Percentiles rank a stretch among this genome's conserved stretches.
Conservation (phyloP, 1,140 invertebrate species). For the Drosophila kohkoa region DNA sequence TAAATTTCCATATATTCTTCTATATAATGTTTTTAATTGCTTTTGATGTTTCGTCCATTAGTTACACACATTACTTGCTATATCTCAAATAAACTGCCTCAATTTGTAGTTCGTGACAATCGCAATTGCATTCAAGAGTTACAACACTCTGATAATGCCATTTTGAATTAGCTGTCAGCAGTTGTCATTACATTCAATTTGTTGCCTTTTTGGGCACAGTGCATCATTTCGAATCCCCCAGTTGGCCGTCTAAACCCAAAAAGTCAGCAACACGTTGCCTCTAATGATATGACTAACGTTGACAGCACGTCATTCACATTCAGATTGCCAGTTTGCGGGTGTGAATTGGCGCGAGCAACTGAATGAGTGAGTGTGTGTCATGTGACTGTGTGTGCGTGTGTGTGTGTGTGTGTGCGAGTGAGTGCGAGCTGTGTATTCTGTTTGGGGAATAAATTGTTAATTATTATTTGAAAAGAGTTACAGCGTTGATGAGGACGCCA, state of each 20-base stretch:
- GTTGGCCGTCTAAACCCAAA: slow-evolving; percentile 62
- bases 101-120: neutral
- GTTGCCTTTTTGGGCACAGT: slow-evolving; percentile 44
- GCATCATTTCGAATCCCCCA: slow-evolving; percentile 67
- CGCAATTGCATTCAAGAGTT: neutral
- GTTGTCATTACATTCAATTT: slow-evolving; percentile 17
- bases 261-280: slow-evolving; percentile 82
- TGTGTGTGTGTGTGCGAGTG: slow-evolving; percentile 19
- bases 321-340: slow-evolving; percentile 46
- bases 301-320: slow-evolving; percentile 70
- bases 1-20: no score
- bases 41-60: no score
- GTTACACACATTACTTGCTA: no score
- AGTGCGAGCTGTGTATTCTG: slow-evolving; percentile 45
- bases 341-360: slow-evolving; percentile 13
- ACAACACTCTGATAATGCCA: neutral
- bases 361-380: neutral
- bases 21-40: no score
- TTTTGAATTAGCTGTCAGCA: slow-evolving; percentile 11
- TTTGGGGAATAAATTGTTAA: slow-evolving; percentile 84
- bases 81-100: neutral
- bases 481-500: slow-evolving; percentile 53
- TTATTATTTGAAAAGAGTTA: slow-evolving; percentile 84
- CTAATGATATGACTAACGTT: slow-evolving; percentile 82
- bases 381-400: neutral